Base-by-base conservation (phyloP, 2,888 invertebrate genomes). In the Sarcophaga rosellei region DNA sequence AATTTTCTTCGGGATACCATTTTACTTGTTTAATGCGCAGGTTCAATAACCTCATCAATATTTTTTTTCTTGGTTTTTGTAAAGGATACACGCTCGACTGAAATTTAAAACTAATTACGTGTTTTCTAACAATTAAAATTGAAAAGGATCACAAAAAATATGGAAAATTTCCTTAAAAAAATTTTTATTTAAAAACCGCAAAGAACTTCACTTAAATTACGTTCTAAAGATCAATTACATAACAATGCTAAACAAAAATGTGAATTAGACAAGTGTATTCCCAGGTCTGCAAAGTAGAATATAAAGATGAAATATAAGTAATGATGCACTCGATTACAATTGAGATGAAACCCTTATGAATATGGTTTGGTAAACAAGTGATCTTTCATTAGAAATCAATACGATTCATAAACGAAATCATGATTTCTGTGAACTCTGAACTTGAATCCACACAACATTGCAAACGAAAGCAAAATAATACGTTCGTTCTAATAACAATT, bases 141-240 rank as follows among this genome's bases (percentile, higher is more conserved):
- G 20, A 83, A 72, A 77, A 61, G 3, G 17, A 17, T 59, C 63
- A n/a, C 4, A 20, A 66, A 17, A 65, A 62, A 53, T 62, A 74
- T 69, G n/a, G 6, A 79, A 70, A 75, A 23, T 1, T n/a, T 10
- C 3, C 1, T 1, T 44, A 0, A 35, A 35, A 35, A 35, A 2
- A 2, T 10, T 10, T 35, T 35, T 35, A 35, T 53, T 53, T 23
- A 61, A 70, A 85, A 76, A 82, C 69, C 72, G 70, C 87, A 85
- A 86, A 86, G 81, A 78, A 80, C 83, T 88, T 86, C 87, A 81
- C 85, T 86, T 82, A 84, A 84, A 80, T 85, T 68, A 66, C 68
- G 25, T 25, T 84, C 69, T 68, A 87, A 88, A 88, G 84, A 87
- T 87, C 87, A 87, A 87, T 87, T 88, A 87, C 86, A 59, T 45